Conservation (phyloP, 2,797 vertebrate genomes). For the Acrossocheilus fasciatus region DNA sequence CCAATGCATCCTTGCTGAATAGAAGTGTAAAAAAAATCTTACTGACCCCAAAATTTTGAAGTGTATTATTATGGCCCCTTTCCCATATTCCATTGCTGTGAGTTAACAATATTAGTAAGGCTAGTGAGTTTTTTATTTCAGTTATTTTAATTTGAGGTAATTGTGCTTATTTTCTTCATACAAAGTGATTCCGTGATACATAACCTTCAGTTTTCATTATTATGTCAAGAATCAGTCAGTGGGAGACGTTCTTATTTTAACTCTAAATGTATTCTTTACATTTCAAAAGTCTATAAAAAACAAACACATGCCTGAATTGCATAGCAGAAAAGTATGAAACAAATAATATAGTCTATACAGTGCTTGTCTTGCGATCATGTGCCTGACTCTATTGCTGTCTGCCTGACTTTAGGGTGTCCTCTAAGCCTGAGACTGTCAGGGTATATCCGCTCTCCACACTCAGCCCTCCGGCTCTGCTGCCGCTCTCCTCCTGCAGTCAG, state of each 20-base stretch:
- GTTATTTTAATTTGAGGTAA: background rate
- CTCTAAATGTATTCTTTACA: background rate
- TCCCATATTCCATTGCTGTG: background rate
- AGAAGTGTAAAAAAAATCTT: background rate
- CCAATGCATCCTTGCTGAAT: background rate
- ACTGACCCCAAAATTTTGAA: background rate
- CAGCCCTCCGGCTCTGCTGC: constrained; percentile 31
- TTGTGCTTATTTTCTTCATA: background rate
- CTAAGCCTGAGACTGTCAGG: constrained; percentile 42
- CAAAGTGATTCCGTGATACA: background rate
- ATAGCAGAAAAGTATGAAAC: background rate
- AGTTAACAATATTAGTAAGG: background rate
- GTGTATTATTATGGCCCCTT: background rate
- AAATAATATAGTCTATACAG: background rate
- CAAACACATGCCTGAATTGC: background rate
- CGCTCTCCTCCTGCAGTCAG: constrained; percentile 53
- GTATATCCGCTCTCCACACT: constrained; percentile 43
- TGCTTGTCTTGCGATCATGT: background rate
- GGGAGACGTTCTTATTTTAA: background rate
- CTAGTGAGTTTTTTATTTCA: background rate
- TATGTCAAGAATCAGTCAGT: background rate
- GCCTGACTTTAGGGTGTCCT: constrained; percentile 38
- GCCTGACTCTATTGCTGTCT: background rate
- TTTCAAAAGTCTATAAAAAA: background rate
- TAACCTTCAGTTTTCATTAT: background rate